Percentiles rank a stretch among this genome's conserved stretches.
phyloP scores from a whole-genome alignment of 2,113 vertebrate genomes.

The Pseudonaja textilis region DNA sequence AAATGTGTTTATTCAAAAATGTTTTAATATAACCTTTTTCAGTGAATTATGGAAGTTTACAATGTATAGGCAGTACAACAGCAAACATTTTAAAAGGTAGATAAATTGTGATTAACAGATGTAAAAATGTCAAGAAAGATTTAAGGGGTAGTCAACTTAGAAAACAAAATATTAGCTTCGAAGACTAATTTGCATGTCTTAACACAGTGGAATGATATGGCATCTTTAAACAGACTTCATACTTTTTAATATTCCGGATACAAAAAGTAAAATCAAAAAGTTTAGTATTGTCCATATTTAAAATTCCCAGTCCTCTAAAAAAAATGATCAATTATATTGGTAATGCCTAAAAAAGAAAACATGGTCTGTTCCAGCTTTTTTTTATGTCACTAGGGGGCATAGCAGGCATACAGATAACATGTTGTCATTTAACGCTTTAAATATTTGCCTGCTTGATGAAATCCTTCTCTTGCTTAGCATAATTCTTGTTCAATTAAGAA shows the following conservation, averaged over 20 bases:
- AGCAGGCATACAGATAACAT: constrained; percentile 16
- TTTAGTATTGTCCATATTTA: background rate
- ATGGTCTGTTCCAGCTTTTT: background rate
- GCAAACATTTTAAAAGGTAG: background rate
- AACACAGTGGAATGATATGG: background rate
- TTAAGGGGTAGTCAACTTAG: background rate
- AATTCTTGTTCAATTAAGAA: background rate
- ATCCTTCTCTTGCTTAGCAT: background rate
- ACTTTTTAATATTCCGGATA: background rate
- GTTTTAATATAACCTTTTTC: background rate
- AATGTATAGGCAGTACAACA: background rate
- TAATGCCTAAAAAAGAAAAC: background rate
- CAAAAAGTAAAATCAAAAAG: background rate
- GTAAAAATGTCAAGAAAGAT: background rate
- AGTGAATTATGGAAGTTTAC: background rate
- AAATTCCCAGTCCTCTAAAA: background rate
- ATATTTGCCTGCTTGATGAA: background rate
- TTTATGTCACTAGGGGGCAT: constrained; percentile 69
- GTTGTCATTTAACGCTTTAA: background rate
- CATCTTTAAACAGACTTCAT: background rate
- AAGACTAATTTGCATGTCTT: background rate
- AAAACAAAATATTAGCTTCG: background rate
- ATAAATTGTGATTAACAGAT: background rate
- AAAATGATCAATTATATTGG: background rate
- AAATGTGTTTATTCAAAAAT: background rate